These are phyloP conservation scores for Ostrea edulis DNA, from an alignment of 1,140 invertebrate genomes.

Conservation along the genomic window DNA sequence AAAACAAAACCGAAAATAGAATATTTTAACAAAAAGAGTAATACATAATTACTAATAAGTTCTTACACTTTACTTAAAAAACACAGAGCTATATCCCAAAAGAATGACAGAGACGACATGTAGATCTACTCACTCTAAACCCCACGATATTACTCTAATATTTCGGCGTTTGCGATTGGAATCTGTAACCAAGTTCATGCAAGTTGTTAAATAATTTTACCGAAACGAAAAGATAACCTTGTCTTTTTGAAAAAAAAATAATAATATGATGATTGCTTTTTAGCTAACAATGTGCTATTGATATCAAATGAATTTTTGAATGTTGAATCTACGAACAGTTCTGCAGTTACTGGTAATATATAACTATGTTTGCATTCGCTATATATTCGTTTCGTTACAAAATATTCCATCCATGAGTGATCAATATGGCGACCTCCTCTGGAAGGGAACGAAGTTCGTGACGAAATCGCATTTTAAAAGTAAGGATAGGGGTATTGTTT, in stretches of 20 bases:
- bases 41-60: background rate
- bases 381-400: background rate
- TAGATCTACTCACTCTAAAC: background rate
- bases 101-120: no score
- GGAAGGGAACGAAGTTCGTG: background rate
- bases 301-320: no score
- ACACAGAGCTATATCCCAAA: no score
- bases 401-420: background rate
- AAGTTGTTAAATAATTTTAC: slow-evolving; percentile 9
- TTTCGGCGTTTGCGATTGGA: background rate
- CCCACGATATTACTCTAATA: background rate
- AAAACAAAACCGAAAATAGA: slow-evolving; percentile 25
- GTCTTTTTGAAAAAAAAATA: no score
- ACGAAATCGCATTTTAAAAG: slow-evolving; percentile 7
- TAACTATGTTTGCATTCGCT: no score
- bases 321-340: no score
- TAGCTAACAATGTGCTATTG: no score
- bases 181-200: slow-evolving; percentile 36
- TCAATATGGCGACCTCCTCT: slow-evolving; percentile 34
- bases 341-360: no score
- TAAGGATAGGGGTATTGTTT: background rate
- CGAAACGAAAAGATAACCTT: slow-evolving; percentile 3
- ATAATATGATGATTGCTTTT: no score
- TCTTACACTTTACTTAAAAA: no score
- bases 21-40: background rate